A percentile compares a stretch with the other conserved stretches of the same genome.
Evolutionary conservation across 2,113 vertebrate genomes (phyloP).

Genomic region (Amazona vittata): DNA sequence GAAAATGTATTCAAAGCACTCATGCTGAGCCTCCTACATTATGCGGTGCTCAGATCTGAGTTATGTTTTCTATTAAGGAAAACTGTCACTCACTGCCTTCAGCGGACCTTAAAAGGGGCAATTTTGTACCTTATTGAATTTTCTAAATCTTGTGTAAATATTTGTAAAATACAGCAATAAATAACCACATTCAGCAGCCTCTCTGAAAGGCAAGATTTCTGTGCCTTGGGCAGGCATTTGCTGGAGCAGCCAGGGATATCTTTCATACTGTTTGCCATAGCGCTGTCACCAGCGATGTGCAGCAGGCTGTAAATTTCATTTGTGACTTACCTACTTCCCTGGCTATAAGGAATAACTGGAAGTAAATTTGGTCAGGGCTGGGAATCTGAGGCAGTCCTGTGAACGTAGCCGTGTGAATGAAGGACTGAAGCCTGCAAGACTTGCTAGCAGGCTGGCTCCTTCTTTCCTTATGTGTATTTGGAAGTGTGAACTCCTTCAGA

Average conservation of each 20-base stretch:
- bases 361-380: not conserved
- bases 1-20: constrained; percentile 35
- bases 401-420: not conserved
- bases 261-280: constrained; percentile 31
- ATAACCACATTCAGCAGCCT: constrained; percentile 14
- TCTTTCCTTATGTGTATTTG: not conserved
- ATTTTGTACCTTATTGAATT: constrained; percentile 58
- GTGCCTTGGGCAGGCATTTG: constrained; percentile 21
- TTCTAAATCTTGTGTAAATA: constrained; percentile 67
- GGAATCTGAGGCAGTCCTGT: not conserved
- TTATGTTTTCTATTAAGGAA: constrained; percentile 54
- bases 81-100: constrained; percentile 51
- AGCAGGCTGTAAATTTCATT: constrained; percentile 29
- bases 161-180: constrained; percentile 60
- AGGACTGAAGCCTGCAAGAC: not conserved
- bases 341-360: constrained; percentile 22
- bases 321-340: constrained; percentile 36
- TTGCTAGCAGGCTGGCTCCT: not conserved
- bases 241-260: not conserved
- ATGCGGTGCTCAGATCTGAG: not conserved
- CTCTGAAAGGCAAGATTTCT: constrained; percentile 25
- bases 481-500: not conserved
- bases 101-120: constrained; percentile 20
- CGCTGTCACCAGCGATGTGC: not conserved
- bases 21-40: not conserved